phyloP scores from a whole-genome alignment of 2,797 vertebrate species.

The Schizothorax lantsangensis region DNA sequence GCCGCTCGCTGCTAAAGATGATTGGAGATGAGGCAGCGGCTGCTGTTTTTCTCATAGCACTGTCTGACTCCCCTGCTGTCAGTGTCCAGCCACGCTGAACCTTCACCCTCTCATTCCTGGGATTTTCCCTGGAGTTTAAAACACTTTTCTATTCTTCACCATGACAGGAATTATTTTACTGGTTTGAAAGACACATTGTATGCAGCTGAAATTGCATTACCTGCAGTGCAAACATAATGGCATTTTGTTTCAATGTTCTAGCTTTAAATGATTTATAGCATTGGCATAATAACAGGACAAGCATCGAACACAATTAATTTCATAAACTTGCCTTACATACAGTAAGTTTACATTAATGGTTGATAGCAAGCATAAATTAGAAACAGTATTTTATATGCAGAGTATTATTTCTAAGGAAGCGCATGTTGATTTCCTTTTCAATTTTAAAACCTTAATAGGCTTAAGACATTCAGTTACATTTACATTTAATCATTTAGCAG shows the following conservation, averaged over 20 bases:
- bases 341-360: slow-evolving; percentile 20
- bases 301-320: slow-evolving; percentile 6
- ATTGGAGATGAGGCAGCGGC: slow-evolving; percentile 13
- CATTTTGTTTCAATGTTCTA: not conserved
- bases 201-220: slow-evolving; percentile 5
- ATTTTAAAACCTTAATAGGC: not conserved
- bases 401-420: slow-evolving; percentile 37
- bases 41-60: slow-evolving; percentile 33
- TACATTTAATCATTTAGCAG: too few relatives aligned
- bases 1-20: slow-evolving; percentile 36
- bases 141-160: slow-evolving; percentile 35
- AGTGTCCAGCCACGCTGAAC: slow-evolving; percentile 26
- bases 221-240: not conserved
- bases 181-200: not conserved
- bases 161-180: not conserved
- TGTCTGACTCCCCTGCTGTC: slow-evolving; percentile 12
- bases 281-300: not conserved
- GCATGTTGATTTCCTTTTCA: slow-evolving; percentile 31
- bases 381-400: slow-evolving; percentile 40
- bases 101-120: slow-evolving; percentile 27
- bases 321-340: slow-evolving; percentile 19
- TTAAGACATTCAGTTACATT: slow-evolving; percentile 6
- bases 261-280: not conserved
- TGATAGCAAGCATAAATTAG: slow-evolving; percentile 36
- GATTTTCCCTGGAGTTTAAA: slow-evolving; percentile 26